Evolutionary conservation across 2,888 invertebrate species (phyloP).

Genomic region (Trissolcus japonicus): DNA sequence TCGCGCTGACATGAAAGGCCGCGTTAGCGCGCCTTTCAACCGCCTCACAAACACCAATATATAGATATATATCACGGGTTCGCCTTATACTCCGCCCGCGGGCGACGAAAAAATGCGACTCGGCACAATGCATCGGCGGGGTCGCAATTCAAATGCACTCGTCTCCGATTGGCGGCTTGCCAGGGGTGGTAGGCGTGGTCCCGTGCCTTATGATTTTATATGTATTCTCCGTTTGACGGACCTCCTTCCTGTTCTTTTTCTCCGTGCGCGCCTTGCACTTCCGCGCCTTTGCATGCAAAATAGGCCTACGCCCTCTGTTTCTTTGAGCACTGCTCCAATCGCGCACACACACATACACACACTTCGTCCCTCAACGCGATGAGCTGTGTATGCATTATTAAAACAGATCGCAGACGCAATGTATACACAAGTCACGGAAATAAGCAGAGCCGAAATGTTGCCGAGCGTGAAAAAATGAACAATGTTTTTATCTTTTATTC

Average conservation of each 20-base stretch:
- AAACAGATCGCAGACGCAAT: conserved; percentile 39
- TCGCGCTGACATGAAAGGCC: conserved; percentile 30
- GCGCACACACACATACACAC: not conserved
- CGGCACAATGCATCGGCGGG: conserved; percentile 72
- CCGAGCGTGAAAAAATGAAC: conserved; percentile 62
- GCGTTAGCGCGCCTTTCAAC: conserved; percentile 27
- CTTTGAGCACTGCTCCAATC: conserved; percentile 22
- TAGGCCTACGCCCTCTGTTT: conserved; percentile 61
- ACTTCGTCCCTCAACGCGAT: conserved; percentile 6
- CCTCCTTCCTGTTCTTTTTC: conserved; percentile 42
- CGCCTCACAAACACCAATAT: conserved; percentile 19
- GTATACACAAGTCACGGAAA: conserved; percentile 56
- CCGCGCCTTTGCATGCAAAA: conserved; percentile 64
- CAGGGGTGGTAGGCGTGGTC: conserved; percentile 74
- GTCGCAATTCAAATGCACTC: conserved; percentile 74
- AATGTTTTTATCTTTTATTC: conserved; percentile 67
- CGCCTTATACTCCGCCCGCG: conserved; percentile 65
- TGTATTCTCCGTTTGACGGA: conserved; percentile 71
- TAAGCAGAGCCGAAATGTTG: conserved; percentile 50
- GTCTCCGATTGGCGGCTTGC: conserved; percentile 68
- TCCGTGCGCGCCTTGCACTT: conserved; percentile 57
- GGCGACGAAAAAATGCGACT: conserved; percentile 62
- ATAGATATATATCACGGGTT: conserved; percentile 28
- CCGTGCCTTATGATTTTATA: conserved; percentile 74
- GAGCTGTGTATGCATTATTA: conserved; percentile 39